phyloP scores from a whole-genome alignment of 2,888 invertebrate species.

The Andrena chrysosceles region DNA sequence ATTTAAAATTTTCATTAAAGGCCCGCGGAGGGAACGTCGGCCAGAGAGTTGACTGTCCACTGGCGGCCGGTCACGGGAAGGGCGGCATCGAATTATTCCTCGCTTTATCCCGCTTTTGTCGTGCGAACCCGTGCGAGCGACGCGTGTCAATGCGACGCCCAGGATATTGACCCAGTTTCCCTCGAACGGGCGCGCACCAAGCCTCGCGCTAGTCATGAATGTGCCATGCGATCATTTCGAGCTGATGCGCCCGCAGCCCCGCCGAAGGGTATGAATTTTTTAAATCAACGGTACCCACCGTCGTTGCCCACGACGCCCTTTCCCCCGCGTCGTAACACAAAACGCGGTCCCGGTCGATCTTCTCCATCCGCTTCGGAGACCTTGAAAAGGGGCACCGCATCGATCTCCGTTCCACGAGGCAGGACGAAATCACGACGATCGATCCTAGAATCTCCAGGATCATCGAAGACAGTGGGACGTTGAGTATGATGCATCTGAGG shows the following conservation, averaged over 20 bases:
- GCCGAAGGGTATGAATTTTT: slow-evolving; percentile 50
- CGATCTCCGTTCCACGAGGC: not conserved
- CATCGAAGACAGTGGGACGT: too few species aligned
- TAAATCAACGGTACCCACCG: slow-evolving; percentile 7
- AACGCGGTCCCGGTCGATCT: slow-evolving; percentile 1
- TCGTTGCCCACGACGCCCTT: not conserved
- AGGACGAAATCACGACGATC: not conserved
- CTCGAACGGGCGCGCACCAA: slow-evolving; percentile 59
- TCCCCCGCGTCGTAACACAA: not conserved
- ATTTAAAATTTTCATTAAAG: slow-evolving; percentile 64
- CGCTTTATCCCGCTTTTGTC: slow-evolving; percentile 58
- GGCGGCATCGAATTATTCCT: slow-evolving; percentile 40
- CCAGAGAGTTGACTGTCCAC: slow-evolving; percentile 15
- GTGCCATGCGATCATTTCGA: slow-evolving; percentile 66
- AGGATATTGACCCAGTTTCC: slow-evolving; percentile 77
- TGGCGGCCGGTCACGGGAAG: too few species aligned
- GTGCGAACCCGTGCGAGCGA: slow-evolving; percentile 40
- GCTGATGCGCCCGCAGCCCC: slow-evolving; percentile 51
- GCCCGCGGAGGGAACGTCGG: slow-evolving; percentile 11
- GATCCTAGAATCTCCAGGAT: too few species aligned
- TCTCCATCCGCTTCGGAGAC: not conserved
- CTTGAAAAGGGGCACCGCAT: too few species aligned
- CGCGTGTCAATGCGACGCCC: slow-evolving; percentile 69
- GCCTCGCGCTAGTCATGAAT: slow-evolving; percentile 50
- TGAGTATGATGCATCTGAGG: too few species aligned